These are phyloP conservation scores for Conopomorpha cramerella DNA, from an alignment of 1,140 invertebrate genomes.

Conservation along the genomic window DNA sequence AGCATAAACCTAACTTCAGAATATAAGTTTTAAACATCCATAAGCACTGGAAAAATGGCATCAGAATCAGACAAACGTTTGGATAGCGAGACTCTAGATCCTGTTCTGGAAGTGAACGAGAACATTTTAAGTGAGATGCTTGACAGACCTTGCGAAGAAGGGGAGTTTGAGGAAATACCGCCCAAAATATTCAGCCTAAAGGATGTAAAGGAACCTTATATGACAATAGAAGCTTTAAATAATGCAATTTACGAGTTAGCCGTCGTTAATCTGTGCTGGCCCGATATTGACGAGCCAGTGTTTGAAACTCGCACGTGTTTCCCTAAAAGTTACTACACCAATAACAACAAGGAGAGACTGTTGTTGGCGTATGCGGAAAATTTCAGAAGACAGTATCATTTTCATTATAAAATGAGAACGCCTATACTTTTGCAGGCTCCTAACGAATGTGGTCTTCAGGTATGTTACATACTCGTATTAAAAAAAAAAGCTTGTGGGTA, in stretches of 20 bases:
- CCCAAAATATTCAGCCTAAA: slow-evolving; percentile 33
- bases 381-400: slow-evolving; percentile 78
- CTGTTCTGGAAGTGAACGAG: slow-evolving; percentile 41
- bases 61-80: slow-evolving; percentile 15
- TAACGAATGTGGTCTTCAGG: slow-evolving; percentile 82
- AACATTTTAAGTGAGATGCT: slow-evolving; percentile 24
- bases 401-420: slow-evolving; percentile 68
- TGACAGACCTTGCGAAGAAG: slow-evolving; percentile 28
- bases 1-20: background rate
- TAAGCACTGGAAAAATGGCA: background rate
- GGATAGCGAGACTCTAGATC: slow-evolving; percentile 28
- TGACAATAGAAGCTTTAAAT: slow-evolving; percentile 32
- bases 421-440: slow-evolving; percentile 75
- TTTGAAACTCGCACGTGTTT: slow-evolving; percentile 63
- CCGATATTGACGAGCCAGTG: slow-evolving; percentile 47
- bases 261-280: slow-evolving; percentile 44
- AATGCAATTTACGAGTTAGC: slow-evolving; percentile 49
- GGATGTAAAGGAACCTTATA: slow-evolving; percentile 22
- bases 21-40: too few species aligned
- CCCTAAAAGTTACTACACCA: slow-evolving; percentile 73
- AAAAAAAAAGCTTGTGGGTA: too few species aligned
- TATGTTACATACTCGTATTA: too few species aligned
- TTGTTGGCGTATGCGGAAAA: slow-evolving; percentile 79
- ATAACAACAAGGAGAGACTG: slow-evolving; percentile 78
- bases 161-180: slow-evolving; percentile 27